Conservation (phyloP, 2,113 vertebrate species). For the Campylomormyrus tamandua region DNA sequence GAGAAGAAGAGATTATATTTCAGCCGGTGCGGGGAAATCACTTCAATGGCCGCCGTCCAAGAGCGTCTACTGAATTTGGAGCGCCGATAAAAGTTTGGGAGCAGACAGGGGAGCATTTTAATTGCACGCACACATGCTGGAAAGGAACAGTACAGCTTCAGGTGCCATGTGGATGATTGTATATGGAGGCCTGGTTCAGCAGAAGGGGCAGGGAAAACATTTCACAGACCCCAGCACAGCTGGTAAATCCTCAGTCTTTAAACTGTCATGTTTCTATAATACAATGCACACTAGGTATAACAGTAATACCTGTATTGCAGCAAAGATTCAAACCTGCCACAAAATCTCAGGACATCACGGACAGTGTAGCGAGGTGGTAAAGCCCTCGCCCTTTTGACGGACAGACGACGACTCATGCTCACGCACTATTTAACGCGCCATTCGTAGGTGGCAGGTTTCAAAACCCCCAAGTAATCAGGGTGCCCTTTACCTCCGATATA, state of each 20-base stretch:
- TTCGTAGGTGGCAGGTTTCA: background rate
- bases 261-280: background rate
- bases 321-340: background rate
- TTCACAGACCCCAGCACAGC: background rate
- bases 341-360: background rate
- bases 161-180: background rate
- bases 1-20: constrained; percentile 24
- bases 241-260: background rate
- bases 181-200: background rate
- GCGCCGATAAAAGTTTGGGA: background rate
- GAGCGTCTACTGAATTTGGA: constrained; percentile 13
- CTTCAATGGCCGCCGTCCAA: constrained; percentile 28
- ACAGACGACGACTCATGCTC: background rate
- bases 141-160: background rate
- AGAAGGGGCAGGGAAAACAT: background rate
- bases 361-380: background rate
- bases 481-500: background rate
- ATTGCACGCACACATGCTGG: background rate
- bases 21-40: constrained; percentile 12
- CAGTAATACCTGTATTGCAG: background rate
- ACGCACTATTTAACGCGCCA: background rate
- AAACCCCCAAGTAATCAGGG: background rate
- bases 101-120: background rate
- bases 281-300: background rate
- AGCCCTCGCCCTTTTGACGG: background rate